These are phyloP conservation scores for Chlorops oryzae DNA, from an alignment of 1,140 invertebrate species.

Conservation along the genomic window DNA sequence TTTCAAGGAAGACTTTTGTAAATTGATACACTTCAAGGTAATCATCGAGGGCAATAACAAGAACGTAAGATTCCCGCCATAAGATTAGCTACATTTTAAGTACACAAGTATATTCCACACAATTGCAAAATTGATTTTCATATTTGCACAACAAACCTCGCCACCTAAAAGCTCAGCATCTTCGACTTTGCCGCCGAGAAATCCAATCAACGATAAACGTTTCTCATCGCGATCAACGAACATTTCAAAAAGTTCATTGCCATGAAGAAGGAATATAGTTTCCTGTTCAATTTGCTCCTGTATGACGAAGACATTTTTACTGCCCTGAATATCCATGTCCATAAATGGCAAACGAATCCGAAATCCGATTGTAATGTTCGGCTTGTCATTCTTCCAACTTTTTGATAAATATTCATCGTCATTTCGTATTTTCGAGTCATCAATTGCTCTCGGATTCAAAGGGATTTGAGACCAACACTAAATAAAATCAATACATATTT, in stretches of 20 bases:
- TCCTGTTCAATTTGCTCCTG: slow-evolving; percentile 20
- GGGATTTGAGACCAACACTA: too few species aligned
- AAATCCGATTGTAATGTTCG: too few species aligned
- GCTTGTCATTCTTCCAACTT: too few species aligned
- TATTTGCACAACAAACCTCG: slow-evolving; percentile 8
- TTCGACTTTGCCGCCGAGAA: slow-evolving; percentile 19
- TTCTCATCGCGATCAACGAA: slow-evolving; percentile 23
- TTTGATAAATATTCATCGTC: too few species aligned
- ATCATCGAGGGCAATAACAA: slow-evolving; percentile 28
- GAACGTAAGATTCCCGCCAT: slow-evolving; percentile 30
- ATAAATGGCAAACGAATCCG: slow-evolving; percentile 31
- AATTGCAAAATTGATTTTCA: background rate
- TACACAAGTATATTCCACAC: background rate
- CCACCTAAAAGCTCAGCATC: slow-evolving; percentile 16
- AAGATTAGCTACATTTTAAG: slow-evolving; percentile 19
- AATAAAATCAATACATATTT: too few species aligned
- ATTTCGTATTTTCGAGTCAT: too few species aligned
- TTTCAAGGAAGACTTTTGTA: slow-evolving; percentile 16
- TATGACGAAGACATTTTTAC: slow-evolving; percentile 24
- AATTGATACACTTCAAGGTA: slow-evolving; percentile 35
- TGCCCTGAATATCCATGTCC: slow-evolving; percentile 29
- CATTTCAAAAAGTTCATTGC: slow-evolving; percentile 28
- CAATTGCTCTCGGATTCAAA: too few species aligned
- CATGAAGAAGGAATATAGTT: slow-evolving; percentile 32
- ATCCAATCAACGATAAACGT: slow-evolving; percentile 27